These are phyloP conservation scores for Chaenodraco wilsoni DNA, from an alignment of 2,797 vertebrate genomes.

Conservation along the genomic window DNA sequence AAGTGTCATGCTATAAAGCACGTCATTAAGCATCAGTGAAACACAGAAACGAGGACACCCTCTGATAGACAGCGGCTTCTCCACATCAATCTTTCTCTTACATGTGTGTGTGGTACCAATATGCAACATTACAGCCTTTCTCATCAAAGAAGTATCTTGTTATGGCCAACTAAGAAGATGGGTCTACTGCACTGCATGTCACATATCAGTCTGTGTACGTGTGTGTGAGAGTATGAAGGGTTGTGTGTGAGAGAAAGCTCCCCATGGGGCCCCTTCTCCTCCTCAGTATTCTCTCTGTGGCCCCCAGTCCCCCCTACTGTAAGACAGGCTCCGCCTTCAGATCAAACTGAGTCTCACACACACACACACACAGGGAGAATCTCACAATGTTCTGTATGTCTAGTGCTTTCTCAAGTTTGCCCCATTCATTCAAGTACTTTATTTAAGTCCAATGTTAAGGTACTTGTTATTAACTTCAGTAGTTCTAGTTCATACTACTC, in stretches of 20 bases:
- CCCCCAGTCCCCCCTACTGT: slow-evolving; percentile 34
- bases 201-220: slow-evolving; percentile 1
- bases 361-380: slow-evolving; percentile 10
- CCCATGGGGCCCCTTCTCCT: slow-evolving; percentile 19
- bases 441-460: background rate
- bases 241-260: slow-evolving; percentile 5
- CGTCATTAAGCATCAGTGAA: slow-evolving; percentile 56
- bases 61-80: slow-evolving; percentile 45
- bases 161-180: slow-evolving; percentile 9
- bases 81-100: slow-evolving; percentile 30
- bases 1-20: slow-evolving; percentile 51
- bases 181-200: background rate
- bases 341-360: slow-evolving; percentile 41
- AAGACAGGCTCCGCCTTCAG: slow-evolving; percentile 47
- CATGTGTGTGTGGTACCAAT: background rate
- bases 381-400: slow-evolving; percentile 22
- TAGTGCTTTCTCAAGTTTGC: slow-evolving; percentile 10
- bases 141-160: slow-evolving; percentile 19
- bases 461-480: background rate
- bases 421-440: background rate
- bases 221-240: slow-evolving; percentile 2
- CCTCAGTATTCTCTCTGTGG: slow-evolving; percentile 55
- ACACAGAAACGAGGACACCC: slow-evolving; percentile 43
- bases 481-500: background rate
- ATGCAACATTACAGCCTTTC: slow-evolving; percentile 33